Percentiles rank a stretch among this genome's conserved stretches.
Evolutionary conservation across 1,140 invertebrate species (phyloP).

Genomic region (Caenorhabditis tropicalis): DNA sequence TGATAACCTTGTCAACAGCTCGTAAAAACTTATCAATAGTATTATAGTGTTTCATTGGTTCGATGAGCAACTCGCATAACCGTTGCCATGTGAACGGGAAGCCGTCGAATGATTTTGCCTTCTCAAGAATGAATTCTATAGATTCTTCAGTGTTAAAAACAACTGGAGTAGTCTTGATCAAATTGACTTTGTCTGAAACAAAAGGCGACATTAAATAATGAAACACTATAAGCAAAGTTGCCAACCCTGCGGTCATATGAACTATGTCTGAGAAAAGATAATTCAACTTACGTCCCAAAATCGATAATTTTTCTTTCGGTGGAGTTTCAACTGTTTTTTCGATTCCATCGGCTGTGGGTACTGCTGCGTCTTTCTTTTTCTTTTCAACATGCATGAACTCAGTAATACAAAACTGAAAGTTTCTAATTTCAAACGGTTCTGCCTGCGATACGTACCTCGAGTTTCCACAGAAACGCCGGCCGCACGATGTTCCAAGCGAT

Average conservation of each 20-base stretch:
- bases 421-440: too few relatives aligned
- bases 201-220: too few relatives aligned
- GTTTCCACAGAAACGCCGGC: slow-evolving; percentile 23
- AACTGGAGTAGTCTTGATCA: slow-evolving; percentile 5
- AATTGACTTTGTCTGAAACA: neutral
- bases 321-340: neutral
- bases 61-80: neutral
- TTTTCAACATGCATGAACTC: slow-evolving; percentile 36
- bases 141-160: slow-evolving; percentile 25
- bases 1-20: slow-evolving; percentile 16
- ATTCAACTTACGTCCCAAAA: slow-evolving; percentile 7
- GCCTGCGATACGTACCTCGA: neutral
- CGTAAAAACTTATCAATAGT: slow-evolving; percentile 19
- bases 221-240: too few relatives aligned
- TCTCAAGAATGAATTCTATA: slow-evolving; percentile 4
- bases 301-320: slow-evolving; percentile 6
- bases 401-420: slow-evolving; percentile 27
- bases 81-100: slow-evolving; percentile 29
- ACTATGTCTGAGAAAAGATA: neutral
- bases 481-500: slow-evolving; percentile 29
- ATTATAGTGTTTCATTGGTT: slow-evolving; percentile 10
- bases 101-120: neutral
- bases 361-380: neutral
- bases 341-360: neutral
- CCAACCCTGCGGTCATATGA: too few relatives aligned